Evolutionary conservation across 2,797 vertebrate genomes (phyloP).

Genomic region (Alcedo quadribrachys): DNA sequence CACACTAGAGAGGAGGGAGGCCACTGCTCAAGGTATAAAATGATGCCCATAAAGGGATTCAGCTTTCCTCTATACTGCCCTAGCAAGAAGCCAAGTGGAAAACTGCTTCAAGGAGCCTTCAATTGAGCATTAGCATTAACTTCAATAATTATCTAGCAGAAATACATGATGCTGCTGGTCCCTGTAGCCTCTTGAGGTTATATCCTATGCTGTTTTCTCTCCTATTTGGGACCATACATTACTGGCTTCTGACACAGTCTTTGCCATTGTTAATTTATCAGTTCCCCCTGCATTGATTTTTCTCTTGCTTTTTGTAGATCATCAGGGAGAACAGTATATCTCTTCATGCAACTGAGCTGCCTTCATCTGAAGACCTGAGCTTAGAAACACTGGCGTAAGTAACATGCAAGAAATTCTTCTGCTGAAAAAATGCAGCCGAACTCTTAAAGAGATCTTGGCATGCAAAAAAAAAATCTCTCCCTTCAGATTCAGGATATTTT

Average conservation of each 20-base stretch:
- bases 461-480: background rate
- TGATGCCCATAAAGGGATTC: background rate
- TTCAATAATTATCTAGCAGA: background rate
- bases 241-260: background rate
- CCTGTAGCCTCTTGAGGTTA: background rate
- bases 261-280: background rate
- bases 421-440: background rate
- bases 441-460: background rate
- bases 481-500: background rate
- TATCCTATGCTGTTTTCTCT: background rate
- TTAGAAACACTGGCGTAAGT: slow-evolving; percentile 96
- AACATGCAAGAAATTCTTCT: background rate
- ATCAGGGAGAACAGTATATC: slow-evolving; percentile 92
- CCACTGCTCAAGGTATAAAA: background rate
- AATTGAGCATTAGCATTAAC: background rate
- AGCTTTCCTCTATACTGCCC: background rate
- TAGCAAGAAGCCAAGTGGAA: background rate
- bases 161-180: background rate
- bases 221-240: background rate
- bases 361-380: slow-evolving; percentile 91
- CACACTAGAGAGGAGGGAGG: background rate
- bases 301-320: slow-evolving; percentile 77
- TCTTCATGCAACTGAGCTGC: slow-evolving; percentile 82
- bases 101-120: background rate
- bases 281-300: background rate